Conservation (phyloP, 2,888 invertebrate species). For the Tineola bisselliella region DNA sequence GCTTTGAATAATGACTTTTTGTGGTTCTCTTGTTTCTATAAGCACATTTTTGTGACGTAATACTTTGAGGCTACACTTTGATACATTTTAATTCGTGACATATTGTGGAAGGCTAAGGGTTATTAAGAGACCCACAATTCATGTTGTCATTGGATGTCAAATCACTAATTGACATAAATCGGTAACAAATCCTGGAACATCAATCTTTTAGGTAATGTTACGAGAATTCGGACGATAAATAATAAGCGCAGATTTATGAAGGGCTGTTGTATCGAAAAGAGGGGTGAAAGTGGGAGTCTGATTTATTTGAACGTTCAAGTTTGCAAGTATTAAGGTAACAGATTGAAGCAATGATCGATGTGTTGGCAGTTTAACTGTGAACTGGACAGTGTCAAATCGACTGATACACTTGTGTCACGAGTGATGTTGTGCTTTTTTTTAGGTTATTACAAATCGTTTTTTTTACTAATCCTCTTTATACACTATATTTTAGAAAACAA, state of each 20-base stretch:
- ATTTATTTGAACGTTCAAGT: slow-evolving; percentile 2
- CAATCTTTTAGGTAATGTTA: slow-evolving; percentile 5
- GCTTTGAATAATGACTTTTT: no score
- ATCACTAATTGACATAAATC: slow-evolving; percentile 8
- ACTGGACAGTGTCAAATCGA: neutral
- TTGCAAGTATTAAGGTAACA: slow-evolving; percentile 9
- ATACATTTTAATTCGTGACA: no score
- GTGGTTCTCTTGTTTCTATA: no score
- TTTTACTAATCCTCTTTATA: no score
- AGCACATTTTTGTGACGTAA: no score
- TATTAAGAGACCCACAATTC: no score
- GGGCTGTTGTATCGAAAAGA: slow-evolving; percentile 8
- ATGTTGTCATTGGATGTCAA: neutral
- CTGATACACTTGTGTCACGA: neutral
- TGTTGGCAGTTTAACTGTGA: neutral
- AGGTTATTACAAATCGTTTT: neutral
- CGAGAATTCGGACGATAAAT: slow-evolving; percentile 13
- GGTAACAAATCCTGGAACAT: slow-evolving; percentile 2
- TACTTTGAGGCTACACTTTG: no score
- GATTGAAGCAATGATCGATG: slow-evolving; percentile 9
- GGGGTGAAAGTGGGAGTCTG: neutral
- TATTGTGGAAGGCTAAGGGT: no score
- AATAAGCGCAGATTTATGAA: slow-evolving; percentile 10
- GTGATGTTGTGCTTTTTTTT: neutral
- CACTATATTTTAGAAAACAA: no score